Evolutionary conservation across 2,113 vertebrate species (phyloP).

Genomic region (Phoenicopterus ruber): DNA sequence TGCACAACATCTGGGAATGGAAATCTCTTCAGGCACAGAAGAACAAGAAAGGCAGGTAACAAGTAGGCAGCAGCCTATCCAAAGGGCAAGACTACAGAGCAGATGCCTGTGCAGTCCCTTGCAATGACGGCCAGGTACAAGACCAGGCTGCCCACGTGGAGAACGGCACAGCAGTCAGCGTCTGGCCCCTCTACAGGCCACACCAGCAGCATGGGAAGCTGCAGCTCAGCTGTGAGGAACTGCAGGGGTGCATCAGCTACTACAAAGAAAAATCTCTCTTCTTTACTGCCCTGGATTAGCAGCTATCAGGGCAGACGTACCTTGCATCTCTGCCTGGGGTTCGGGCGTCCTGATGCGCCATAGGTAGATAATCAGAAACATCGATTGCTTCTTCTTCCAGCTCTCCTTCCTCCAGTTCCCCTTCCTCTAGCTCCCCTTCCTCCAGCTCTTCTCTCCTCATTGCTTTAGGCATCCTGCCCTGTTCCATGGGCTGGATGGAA

Average conservation of each 20-base stretch:
- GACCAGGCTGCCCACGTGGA: neutral
- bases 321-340: conserved; percentile 66
- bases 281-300: neutral
- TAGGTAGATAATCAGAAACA: conserved; percentile 42
- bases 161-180: rapidly evolving
- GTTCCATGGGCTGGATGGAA: conserved; percentile 73
- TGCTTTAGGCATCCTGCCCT: conserved; percentile 65
- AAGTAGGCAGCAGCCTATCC: neutral
- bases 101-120: neutral
- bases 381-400: conserved; percentile 65
- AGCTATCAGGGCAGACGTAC: neutral
- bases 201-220: rapidly evolving
- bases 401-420: conserved; percentile 77
- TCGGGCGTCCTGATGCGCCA: conserved; percentile 61
- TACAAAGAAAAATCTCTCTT: neutral
- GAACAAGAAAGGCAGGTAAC: neutral
- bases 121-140: neutral
- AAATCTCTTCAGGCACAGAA: neutral
- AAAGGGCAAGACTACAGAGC: neutral
- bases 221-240: neutral
- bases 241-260: neutral
- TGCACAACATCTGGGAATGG: neutral
- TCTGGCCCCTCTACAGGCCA: neutral
- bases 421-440: conserved; percentile 76
- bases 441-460: conserved; percentile 75